These are phyloP conservation scores for Sylvilagus bachmani DNA, from an alignment of 2,113 vertebrate genomes.

Conservation along the genomic window DNA sequence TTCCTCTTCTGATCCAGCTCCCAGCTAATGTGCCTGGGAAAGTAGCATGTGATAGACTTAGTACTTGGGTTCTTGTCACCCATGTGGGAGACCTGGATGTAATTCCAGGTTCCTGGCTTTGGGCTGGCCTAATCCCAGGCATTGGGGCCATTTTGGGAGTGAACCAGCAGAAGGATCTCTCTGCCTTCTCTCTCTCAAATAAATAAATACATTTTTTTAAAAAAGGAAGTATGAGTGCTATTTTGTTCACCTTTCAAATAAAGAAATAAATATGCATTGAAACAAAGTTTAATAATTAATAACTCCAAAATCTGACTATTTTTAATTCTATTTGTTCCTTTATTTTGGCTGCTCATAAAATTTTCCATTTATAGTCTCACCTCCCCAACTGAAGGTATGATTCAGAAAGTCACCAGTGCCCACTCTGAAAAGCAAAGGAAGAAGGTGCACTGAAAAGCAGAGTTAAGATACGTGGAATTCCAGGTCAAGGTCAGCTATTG, in stretches of 20 bases:
- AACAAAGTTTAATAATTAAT: conserved; percentile 26
- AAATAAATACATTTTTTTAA: too few species aligned
- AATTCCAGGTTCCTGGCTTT: too few species aligned
- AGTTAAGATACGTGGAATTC: neutral
- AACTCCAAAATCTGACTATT: neutral
- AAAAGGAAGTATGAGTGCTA: neutral
- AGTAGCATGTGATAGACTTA: too few species aligned
- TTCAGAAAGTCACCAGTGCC: neutral
- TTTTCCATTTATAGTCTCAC: neutral
- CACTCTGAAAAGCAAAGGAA: neutral
- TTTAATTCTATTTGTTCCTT: conserved; percentile 4
- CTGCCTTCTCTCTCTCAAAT: too few species aligned
- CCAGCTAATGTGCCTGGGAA: too few species aligned
- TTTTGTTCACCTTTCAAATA: neutral
- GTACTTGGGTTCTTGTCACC: too few species aligned
- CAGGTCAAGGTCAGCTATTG: neutral
- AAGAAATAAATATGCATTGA: neutral
- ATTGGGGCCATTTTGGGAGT: too few species aligned
- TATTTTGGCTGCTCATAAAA: neutral
- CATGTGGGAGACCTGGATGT: too few species aligned
- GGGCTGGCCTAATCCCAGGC: too few species aligned
- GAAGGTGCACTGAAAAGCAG: neutral
- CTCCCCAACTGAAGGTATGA: neutral
- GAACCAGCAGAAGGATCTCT: too few species aligned
- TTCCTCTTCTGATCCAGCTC: too few species aligned